Percentiles rank a stretch among this genome's conserved stretches.
Conservation (phyloP, 2,888 invertebrate species). For the Chrysodeixis includens region DNA sequence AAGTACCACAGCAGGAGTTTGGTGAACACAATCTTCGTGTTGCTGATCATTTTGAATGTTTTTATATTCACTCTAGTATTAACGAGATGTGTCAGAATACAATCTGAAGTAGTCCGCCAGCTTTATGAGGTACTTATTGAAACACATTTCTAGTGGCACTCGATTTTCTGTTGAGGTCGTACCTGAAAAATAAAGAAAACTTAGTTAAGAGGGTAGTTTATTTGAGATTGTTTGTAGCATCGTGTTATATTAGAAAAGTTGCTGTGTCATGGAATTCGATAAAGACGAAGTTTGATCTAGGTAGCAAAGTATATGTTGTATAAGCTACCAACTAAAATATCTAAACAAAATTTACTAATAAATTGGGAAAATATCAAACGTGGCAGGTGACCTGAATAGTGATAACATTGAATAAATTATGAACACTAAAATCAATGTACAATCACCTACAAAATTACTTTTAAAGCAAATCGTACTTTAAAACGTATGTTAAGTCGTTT, state of each 20-base stretch:
- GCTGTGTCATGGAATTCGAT: neutral
- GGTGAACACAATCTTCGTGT: constrained; percentile 82
- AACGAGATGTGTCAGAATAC: constrained; percentile 71
- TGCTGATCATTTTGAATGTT: constrained; percentile 76
- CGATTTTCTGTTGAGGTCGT: constrained; percentile 54
- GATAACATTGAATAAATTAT: constrained; percentile 7
- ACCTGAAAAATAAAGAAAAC: constrained; percentile 71
- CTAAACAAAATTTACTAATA: neutral
- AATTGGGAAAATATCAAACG: neutral
- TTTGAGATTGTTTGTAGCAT: neutral
- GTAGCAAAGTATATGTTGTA: neutral
- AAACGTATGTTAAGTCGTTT: neutral
- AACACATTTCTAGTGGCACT: constrained; percentile 81
- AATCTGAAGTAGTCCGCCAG: constrained; percentile 84
- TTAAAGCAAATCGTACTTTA: neutral
- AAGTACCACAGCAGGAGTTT: constrained; percentile 80
- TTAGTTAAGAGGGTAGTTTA: neutral
- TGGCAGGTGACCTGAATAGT: neutral
- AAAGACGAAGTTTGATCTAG: neutral
- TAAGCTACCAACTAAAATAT: neutral
- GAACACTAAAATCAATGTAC: neutral
- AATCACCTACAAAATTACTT: neutral
- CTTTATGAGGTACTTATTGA: constrained; percentile 81
- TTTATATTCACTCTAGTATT: constrained; percentile 55
- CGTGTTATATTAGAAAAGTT: neutral